Evolutionary conservation across 2,113 vertebrate species (phyloP).

Genomic region (Lophius piscatorius): DNA sequence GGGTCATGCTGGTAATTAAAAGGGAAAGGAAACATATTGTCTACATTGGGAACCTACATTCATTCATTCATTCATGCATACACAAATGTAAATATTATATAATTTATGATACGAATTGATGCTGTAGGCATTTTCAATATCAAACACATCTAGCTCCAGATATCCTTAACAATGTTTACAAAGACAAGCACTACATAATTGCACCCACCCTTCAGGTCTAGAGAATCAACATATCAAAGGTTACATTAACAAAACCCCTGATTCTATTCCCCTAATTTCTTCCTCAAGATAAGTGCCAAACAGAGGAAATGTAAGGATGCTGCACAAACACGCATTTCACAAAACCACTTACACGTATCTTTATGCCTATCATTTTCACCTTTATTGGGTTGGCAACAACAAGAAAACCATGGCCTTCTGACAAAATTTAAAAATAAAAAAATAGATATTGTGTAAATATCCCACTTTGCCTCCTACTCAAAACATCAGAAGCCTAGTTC

Average conservation of each 20-base stretch:
- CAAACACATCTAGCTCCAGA: neutral
- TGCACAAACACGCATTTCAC: slow-evolving; percentile 6
- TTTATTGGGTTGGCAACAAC: slow-evolving; percentile 82
- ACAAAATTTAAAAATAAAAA: slow-evolving; percentile 81
- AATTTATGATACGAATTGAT: no score
- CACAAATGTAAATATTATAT: no score
- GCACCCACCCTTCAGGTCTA: neutral
- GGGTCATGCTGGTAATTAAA: no score
- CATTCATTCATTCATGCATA: no score
- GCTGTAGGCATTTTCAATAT: no score
- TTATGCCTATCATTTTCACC: slow-evolving; percentile 61
- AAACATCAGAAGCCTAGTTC: slow-evolving; percentile 71
- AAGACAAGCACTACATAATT: neutral
- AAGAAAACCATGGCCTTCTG: slow-evolving; percentile 74
- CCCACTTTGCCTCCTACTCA: slow-evolving; percentile 62
- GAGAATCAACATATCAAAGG: slow-evolving; percentile 1
- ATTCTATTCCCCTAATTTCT: slow-evolving; percentile 3
- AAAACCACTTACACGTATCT: slow-evolving; percentile 37
- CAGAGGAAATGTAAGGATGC: neutral
- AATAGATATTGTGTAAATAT: slow-evolving; percentile 75
- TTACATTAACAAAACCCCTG: neutral
- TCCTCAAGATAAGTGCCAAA: neutral
- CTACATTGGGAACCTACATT: no score
- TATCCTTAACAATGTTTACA: neutral
- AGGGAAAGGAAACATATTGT: no score